phyloP scores from a whole-genome alignment of 1,140 invertebrate species.

The Brevipalpus yothersi region DNA sequence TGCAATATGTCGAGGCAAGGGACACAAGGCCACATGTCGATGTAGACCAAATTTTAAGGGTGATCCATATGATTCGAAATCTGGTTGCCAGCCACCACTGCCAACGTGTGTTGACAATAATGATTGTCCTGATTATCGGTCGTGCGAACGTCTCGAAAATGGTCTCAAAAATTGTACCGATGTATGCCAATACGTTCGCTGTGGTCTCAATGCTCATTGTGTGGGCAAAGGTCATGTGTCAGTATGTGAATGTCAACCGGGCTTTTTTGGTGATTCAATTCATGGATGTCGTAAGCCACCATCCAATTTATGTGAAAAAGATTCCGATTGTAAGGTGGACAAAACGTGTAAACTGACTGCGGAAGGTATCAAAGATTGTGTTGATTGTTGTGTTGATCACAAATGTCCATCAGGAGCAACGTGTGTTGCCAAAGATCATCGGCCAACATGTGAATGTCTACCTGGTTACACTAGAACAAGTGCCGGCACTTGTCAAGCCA shows the following conservation, averaged over 20 bases:
- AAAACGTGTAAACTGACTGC: constrained; percentile 24
- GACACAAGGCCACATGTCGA: constrained; percentile 54
- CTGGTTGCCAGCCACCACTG: constrained; percentile 11
- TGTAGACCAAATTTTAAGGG: constrained; percentile 33
- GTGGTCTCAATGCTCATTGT: constrained; percentile 65
- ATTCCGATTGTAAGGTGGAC: constrained; percentile 38
- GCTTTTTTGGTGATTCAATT: constrained; percentile 37
- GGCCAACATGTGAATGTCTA: constrained; percentile 49
- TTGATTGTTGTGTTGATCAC: constrained; percentile 7
- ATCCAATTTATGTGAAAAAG: constrained; percentile 28
- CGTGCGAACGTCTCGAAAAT: constrained; percentile 6
- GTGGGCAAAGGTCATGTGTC: constrained; percentile 56
- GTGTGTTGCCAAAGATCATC: constrained; percentile 53
- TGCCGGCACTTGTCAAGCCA: constrained; percentile 4
- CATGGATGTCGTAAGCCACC: constrained; percentile 10
- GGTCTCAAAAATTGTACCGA: constrained; percentile 18
- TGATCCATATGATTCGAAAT: constrained; percentile 32
- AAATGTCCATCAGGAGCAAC: constrained; percentile 58
- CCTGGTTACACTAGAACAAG: constrained; percentile 5
- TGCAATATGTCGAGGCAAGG: constrained; percentile 51
- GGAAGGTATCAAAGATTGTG: constrained; percentile 12
- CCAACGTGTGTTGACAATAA: constrained; percentile 9
- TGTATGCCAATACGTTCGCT: constrained; percentile 58
- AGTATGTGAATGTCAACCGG: constrained; percentile 39
- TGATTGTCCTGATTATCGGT: constrained; percentile 6